A percentile compares a stretch with the other conserved stretches of the same genome.
Evolutionary conservation across 1,140 invertebrate species (phyloP).

Genomic region (Aphis craccivora): DNA sequence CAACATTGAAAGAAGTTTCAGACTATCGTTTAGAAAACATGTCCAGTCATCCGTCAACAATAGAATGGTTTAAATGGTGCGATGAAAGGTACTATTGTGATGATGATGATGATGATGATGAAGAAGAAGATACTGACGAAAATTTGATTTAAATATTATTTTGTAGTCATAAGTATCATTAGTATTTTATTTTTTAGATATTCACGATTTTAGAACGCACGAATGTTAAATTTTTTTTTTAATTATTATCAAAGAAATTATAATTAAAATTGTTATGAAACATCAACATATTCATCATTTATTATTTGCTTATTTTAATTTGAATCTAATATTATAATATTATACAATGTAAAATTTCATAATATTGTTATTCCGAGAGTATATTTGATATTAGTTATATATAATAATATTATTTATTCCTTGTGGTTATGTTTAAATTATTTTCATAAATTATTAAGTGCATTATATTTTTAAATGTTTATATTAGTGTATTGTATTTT

Average conservation of each 20-base stretch:
- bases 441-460: background rate
- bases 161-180: background rate
- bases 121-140: background rate
- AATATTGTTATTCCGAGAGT: background rate
- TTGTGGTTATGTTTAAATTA: background rate
- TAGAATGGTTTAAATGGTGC: slow-evolving; percentile 27
- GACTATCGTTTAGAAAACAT: background rate
- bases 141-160: background rate
- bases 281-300: background rate
- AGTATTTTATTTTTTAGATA: background rate
- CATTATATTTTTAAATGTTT: no score
- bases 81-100: background rate
- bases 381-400: background rate
- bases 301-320: background rate
- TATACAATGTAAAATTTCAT: background rate
- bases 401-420: background rate
- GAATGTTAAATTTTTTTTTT: background rate
- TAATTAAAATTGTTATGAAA: background rate
- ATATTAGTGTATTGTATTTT: no score
- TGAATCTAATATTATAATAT: background rate
- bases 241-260: background rate
- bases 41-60: background rate
- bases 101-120: no score
- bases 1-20: slow-evolving; percentile 33
- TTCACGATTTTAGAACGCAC: background rate